These are phyloP conservation scores for Selenia dentaria DNA, from an alignment of 2,888 invertebrate species.

Conservation along the genomic window DNA sequence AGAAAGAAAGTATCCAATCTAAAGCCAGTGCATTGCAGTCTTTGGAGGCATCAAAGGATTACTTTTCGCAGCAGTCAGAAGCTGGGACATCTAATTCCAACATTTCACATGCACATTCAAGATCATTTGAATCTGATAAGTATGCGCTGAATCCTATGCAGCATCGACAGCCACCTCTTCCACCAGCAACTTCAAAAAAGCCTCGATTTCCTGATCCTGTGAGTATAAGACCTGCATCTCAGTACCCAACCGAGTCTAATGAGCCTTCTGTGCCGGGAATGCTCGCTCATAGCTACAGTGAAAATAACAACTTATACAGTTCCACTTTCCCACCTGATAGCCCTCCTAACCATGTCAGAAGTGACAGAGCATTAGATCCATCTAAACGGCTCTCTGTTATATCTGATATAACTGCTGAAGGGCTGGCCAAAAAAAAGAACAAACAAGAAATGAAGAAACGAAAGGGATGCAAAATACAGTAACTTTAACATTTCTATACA, in stretches of 20 bases:
- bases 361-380: conserved; percentile 49
- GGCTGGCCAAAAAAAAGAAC: conserved; percentile 70
- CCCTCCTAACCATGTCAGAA: conserved; percentile 43
- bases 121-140: conserved; percentile 59
- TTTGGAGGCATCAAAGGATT: conserved; percentile 70
- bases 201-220: conserved; percentile 79
- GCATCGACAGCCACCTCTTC: conserved; percentile 73
- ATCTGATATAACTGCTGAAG: conserved; percentile 77
- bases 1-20: conserved; percentile 77
- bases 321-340: conserved; percentile 64
- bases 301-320: conserved; percentile 73
- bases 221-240: conserved; percentile 76
- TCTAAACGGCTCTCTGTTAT: conserved; percentile 74
- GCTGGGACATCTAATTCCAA: conserved; percentile 54
- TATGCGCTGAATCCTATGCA: conserved; percentile 46
- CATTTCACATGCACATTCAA: conserved; percentile 54
- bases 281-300: conserved; percentile 71
- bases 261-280: conserved; percentile 41
- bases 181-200: conserved; percentile 67
- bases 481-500: conserved; percentile 30
- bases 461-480: conserved; percentile 78
- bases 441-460: conserved; percentile 74
- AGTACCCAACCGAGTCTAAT: conserved; percentile 64
- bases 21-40: conserved; percentile 75
- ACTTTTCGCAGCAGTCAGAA: conserved; percentile 58